Conservation (phyloP, 2,113 vertebrate genomes). For the Panthera leo region DNA sequence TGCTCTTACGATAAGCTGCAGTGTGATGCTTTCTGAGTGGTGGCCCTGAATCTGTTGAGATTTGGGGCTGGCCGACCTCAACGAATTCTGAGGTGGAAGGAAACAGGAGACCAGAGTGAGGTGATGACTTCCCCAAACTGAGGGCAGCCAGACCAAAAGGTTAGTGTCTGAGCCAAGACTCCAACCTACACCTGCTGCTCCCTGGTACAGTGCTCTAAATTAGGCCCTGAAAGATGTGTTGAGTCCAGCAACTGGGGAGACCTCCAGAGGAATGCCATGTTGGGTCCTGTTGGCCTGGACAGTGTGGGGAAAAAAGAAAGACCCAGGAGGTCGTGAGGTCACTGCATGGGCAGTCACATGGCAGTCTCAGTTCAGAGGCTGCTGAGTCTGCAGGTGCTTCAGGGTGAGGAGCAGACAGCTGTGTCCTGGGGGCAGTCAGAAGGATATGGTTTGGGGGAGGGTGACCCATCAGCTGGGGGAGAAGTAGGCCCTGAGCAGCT, state of each 20-base stretch:
- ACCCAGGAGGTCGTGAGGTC: neutral
- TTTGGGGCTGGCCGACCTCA: neutral
- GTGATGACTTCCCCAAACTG: neutral
- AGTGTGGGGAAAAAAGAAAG: neutral
- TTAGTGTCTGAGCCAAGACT: neutral
- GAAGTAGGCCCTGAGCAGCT: constrained; percentile 37
- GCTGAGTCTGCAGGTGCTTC: constrained; percentile 31
- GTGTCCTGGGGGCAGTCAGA: neutral
- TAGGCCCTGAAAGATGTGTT: neutral
- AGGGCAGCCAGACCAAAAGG: neutral
- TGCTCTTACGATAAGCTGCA: neutral
- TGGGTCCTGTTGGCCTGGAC: too few species aligned
- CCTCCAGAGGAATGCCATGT: neutral
- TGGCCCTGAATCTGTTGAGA: neutral
- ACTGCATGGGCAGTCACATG: neutral
- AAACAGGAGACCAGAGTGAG: neutral
- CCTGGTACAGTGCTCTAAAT: neutral
- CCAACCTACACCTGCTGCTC: neutral
- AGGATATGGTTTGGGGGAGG: constrained; percentile 41
- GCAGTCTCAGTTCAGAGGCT: neutral
- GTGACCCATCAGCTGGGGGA: neutral
- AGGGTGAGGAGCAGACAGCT: neutral
- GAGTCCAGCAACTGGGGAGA: neutral
- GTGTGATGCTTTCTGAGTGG: neutral
- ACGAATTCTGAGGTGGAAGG: neutral